Evolutionary conservation across 2,113 vertebrate species (phyloP), one percentile per base, ranked within the genome.

Genomic region (Gymnocephalus cernua): DNA sequence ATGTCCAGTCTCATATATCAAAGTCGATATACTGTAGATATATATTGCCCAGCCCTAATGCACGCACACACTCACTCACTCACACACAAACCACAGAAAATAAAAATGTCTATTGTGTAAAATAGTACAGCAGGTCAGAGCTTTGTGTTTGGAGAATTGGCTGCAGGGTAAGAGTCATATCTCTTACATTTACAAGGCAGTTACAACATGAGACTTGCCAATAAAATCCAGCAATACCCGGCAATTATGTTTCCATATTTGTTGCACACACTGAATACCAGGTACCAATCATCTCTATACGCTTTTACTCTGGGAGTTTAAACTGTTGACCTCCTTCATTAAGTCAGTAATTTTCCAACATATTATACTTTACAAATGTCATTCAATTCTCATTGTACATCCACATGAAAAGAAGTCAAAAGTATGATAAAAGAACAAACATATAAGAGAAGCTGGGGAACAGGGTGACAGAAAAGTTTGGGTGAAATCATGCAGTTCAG

Each of bases 161-260:
- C 64, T 66, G 45, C 25, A 19, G 45, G 45, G 25, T 19, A 10
- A 27, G 44, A 48, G 50, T 67, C 47, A 67, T 50, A 67, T 67
- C 45, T 67, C 25, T 21, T 19, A 45, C 45, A 32, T 66, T 32
- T 29, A 21, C 25, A 21, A 50, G 18, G 29, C 45, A 50, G 25
- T 32, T 50, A 51, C 27, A 51, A 32, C 27, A 8, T 50, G 44
- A 61, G 13, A 35, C 57, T 16, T 48, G 44, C 19, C 71, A 61
- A 12, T 50, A 50, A 32, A 29, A 59, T 16, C 14, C 18, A 35
- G 13, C 19, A 59, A 32, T n/a, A n/a, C 18, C 54, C 2, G 0
- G 23, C 25, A 12, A 44, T 58, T 13, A 41, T 27, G 5, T 57
- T 71, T 13, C 6, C 53, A 57, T 5, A 45, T 27, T 38, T 27